Base-by-base conservation (phyloP, 2,113 vertebrate species). In the Osmerus eperlanus region DNA sequence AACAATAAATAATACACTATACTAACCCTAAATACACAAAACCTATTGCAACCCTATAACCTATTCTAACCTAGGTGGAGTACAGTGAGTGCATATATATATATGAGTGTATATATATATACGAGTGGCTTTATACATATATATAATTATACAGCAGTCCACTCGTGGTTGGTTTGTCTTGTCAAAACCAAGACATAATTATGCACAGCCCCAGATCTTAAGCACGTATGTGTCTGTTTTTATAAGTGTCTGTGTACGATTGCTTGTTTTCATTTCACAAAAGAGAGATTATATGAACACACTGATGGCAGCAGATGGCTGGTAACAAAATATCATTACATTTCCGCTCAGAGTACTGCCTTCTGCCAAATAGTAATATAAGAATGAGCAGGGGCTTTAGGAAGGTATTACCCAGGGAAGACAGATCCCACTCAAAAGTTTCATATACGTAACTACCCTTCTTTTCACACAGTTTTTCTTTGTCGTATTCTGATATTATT, bases 281-380 rank as follows among this genome's bases (percentile, higher is more conserved):
- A 65, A 65, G 32, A 32, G 63, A 65, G 63, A 65, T 69, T 63
- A 21, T 66, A 23, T 71, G 32, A 19, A 67, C 60, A 5, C 68
- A 58, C 9, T 73, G 55, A 67, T 72, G 69, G 68, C 67, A 68
- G 74, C 78, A 83, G 81, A 84, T 89, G 79, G 74, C 65, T 78
- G 71, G 64, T 76, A 76, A 79, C 83, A 82, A 85, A 84, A 82
- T 76, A 83, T 83, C 78, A 82, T 75, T 75, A 80, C 85, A 77
- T 86, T 84, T 86, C 82, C 77, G 75, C 80, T 86, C 51, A 1
- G 63, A 71, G 85, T 74, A 53, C 68, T 51, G 68, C 80, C 80
- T 36, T 64, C 70, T 74, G 79, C 80, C 74, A 83, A 83, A 82
- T 74, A 75, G 81, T 79, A 83, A 85, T 82, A 68, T 73, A 82